Conservation (phyloP, 2,888 invertebrate genomes). For the Andrena marginata region DNA sequence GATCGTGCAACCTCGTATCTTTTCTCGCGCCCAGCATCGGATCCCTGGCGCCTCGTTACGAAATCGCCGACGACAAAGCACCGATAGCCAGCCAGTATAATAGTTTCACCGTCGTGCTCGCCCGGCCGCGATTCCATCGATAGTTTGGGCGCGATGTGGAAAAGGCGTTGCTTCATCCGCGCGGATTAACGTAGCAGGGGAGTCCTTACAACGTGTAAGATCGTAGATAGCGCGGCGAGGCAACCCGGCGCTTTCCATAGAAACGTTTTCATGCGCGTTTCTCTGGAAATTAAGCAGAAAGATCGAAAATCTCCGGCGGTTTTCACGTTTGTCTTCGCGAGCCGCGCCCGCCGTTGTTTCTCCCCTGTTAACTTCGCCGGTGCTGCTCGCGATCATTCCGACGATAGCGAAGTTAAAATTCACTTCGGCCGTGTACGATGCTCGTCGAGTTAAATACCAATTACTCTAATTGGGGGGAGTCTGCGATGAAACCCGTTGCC, state of each 20-base stretch:
- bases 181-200: constrained; percentile 29
- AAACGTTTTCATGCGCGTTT: constrained; percentile 31
- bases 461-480: constrained; percentile 5
- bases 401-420: neutral
- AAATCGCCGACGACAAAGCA: constrained; percentile 20
- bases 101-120: constrained; percentile 3
- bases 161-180: constrained; percentile 27
- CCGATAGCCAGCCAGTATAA: constrained; percentile 3
- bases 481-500: constrained; percentile 9
- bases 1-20: constrained; percentile 13
- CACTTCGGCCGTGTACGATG: neutral
- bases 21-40: neutral
- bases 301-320: constrained; percentile 9
- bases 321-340: neutral
- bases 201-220: constrained; percentile 34
- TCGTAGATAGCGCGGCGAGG: constrained; percentile 21
- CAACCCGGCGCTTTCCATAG: constrained; percentile 20
- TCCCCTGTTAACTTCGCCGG: neutral
- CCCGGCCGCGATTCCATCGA: constrained; percentile 17
- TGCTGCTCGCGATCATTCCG: neutral
- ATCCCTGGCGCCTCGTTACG: constrained; percentile 6
- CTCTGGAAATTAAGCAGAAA: constrained; percentile 33
- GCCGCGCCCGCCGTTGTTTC: neutral
- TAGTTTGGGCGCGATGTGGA: constrained; percentile 16
- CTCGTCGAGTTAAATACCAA: constrained; percentile 10